Conservation (phyloP, 2,888 invertebrate genomes). For the Gnatocerus cornutus region DNA sequence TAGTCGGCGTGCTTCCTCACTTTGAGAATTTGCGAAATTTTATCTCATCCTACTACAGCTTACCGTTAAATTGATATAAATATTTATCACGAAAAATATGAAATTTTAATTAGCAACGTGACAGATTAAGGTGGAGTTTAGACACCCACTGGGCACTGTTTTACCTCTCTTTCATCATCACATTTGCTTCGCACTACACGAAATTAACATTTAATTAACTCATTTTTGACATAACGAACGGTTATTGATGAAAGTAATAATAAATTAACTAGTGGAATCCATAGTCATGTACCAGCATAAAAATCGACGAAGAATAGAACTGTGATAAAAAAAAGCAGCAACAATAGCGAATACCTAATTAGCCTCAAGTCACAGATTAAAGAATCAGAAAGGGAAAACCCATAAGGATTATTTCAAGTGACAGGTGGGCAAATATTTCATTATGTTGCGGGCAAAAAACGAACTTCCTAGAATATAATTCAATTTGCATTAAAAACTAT, state of each 20-base stretch:
- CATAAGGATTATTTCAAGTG: too few species aligned
- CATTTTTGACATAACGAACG: slow-evolving; percentile 2
- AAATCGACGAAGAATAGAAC: too few species aligned
- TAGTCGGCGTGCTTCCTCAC: not conserved
- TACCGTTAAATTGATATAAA: not conserved
- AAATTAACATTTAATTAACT: slow-evolving; percentile 10
- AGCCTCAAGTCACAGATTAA: too few species aligned
- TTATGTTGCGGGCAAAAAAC: too few species aligned
- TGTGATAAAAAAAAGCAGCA: too few species aligned
- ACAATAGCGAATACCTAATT: too few species aligned
- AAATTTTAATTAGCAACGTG: slow-evolving; percentile 18
- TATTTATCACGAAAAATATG: slow-evolving; percentile 16
- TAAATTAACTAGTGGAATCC: not conserved
- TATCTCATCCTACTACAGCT: not conserved
- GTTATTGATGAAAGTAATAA: not conserved
- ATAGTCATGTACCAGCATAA: too few species aligned
- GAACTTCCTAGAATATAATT: too few species aligned
- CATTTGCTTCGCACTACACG: not conserved
- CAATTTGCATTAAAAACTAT: too few species aligned
- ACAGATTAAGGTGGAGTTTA: slow-evolving; percentile 2
- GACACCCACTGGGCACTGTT: slow-evolving; percentile 9
- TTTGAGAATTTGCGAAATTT: slow-evolving; percentile 4
- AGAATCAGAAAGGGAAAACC: too few species aligned
- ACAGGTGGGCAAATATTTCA: too few species aligned
- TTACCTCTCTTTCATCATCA: slow-evolving; percentile 5